phyloP scores from a whole-genome alignment of 1,140 invertebrate species.

The Microplitis demolitor region DNA sequence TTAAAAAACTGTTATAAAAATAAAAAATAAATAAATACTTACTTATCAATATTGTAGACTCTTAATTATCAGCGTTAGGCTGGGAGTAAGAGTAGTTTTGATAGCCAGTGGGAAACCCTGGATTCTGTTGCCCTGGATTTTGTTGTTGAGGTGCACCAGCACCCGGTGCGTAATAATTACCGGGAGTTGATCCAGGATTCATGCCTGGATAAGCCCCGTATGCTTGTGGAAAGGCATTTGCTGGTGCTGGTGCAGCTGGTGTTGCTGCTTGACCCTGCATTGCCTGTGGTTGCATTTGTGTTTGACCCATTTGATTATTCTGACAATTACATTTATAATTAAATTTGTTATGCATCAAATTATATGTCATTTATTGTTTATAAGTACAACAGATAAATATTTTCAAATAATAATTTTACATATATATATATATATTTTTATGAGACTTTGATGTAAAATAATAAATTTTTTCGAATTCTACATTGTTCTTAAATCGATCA shows the following conservation, averaged over 20 bases:
- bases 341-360: not conserved
- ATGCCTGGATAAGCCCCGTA: constrained; percentile 57
- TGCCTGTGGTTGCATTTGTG: constrained; percentile 49
- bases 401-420: too few species aligned
- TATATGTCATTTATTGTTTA: not conserved
- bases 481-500: too few species aligned
- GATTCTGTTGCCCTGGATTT: constrained; percentile 54
- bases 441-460: too few species aligned
- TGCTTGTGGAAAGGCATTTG: constrained; percentile 54
- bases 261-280: constrained; percentile 48
- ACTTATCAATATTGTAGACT: constrained; percentile 36
- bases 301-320: constrained; percentile 53
- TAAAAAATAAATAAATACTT: constrained; percentile 33
- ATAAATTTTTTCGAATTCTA: too few species aligned
- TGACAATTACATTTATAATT: constrained; percentile 31
- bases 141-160: constrained; percentile 46
- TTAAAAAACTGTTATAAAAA: constrained; percentile 18
- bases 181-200: constrained; percentile 49
- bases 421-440: too few species aligned
- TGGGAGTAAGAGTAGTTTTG: constrained; percentile 60
- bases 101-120: constrained; percentile 54
- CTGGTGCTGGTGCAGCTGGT: constrained; percentile 40
- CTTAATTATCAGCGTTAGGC: constrained; percentile 56
- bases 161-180: constrained; percentile 52
- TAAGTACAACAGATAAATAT: too few species aligned